Evolutionary conservation across 2,888 invertebrate species (phyloP), one percentile per base, ranked within the genome.

Genomic region (Drosophila eohydei): DNA sequence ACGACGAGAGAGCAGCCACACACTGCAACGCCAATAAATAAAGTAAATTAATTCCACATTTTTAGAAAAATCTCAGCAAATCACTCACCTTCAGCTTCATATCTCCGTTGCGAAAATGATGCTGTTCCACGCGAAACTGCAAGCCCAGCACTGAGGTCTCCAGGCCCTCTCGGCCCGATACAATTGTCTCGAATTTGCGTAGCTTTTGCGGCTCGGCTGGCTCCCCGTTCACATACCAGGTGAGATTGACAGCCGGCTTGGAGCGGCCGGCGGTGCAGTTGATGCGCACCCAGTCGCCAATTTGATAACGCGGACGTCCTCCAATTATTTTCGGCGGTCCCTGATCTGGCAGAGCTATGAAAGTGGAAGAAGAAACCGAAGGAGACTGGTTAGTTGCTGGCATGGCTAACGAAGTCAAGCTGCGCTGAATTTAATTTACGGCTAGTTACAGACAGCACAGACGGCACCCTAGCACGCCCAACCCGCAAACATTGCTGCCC

Each of bases 51-150:
- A 14, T 14, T 28, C 9, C 0, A 16, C 5, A 12, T 44, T 7
- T 30, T 1, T 9, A 0, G 1, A 0, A 8, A 11, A 4, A 5
- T 9, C 12, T 5, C 3, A 0, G 8, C 12, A 7, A 11, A 7
- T 6, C 6, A 55, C 83, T 82, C 70, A 93, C 93, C 94, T 96
- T 96, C 74, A 96, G 93, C 93, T 96, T 96, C 95, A 96, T 95
- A 92, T 96, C 96, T 69, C 96, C 95, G 69, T 94, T 93, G 84
- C 94, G 94, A 93, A 96, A 96, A 92, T 96, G 96, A 88, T 95
- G 94, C 83, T 94, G 94, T 59, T 94, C 94, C 56, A 96, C 95
- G 74, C 94, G 94, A 92, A 96, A 96, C 90, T 96, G 95, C 72
- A 96, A 93, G 34, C 95, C 95, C 66, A 96, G 92, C 55, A 94